Base-by-base conservation (phyloP, 2,797 vertebrate species). In the Mus spretus region DNA sequence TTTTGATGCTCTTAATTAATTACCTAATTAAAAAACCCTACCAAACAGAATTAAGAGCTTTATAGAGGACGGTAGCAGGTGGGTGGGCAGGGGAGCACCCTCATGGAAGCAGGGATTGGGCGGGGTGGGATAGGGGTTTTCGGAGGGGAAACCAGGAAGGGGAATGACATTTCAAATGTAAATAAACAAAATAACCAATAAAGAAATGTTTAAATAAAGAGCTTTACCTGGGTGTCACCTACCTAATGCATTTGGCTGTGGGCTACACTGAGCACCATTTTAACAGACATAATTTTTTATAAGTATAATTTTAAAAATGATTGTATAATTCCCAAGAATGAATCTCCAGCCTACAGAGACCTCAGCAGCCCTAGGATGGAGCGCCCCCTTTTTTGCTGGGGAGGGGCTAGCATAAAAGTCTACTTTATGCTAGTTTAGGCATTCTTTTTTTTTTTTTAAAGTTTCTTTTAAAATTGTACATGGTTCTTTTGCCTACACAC, bases 241-340 rank as follows among this genome's bases (percentile, higher is more conserved):
- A 67, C 26, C 11, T 53, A 50, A 84, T 1, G 84, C 31, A 79
- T 85, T 72, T 91, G 83, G 22, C 47, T 79, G 88, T 77, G 59
- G 40, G 91, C 67, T 84, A 91, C 1, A n/a, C 31, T 40, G 15
- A 28, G 1, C 31, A 26, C 65, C 55, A n/a, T 31, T 47, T 88
- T 94, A 89, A 15, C 20, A 91, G 79, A 93, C 31, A 57, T 78
- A 47, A 63, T 7, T 75, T 89, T 89, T 83, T n/a, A 19, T 50
- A 91, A n/a, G 15, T 84, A 75, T 14, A 61, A 17, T 78, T 88
- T 78, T 81, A 53, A 85, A 92, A 93, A 82, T 80, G 24, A 90
- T 28, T 81, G 6, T n/a, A 63, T 81, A 90, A 92, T 75, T 65
- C 44, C 55, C 26, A 11, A 93, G 40, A 34, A 85, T 81, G 77